Base-by-base conservation (phyloP, 1,140 invertebrate genomes). In the Ladona fulva region DNA sequence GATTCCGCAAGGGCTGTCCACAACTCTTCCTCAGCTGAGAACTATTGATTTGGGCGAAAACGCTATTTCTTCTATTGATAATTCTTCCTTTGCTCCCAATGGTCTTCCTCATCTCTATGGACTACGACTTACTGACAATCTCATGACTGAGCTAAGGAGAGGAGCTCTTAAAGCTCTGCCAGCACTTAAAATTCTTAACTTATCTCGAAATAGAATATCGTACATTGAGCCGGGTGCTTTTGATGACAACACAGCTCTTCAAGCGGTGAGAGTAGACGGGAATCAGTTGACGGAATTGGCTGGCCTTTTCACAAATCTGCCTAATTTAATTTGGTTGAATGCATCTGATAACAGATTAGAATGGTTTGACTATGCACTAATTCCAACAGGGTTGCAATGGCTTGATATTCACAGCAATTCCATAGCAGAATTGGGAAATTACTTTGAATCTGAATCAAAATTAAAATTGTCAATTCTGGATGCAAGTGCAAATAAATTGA, bases 21-120 rank as follows among this genome's bases (percentile, higher is more conserved):
- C 52, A 66, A 90, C 91, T 82, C 91, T 97, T 78, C 92, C 92
- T 11, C 88, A 92, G 80, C 86, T 97, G 59, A 94, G 93, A 83
- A 95, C 92, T 29, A 86, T 97, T 75, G 95, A 97, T 86, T 88
- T 97, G 80, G 94, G 94, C 59, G 93, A 95, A 85, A 97, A 97
- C 85, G 89, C 92, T 83, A 95, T 97, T 79, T 89, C 90, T 74
- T 91, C 91, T 81, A 91, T 97, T 81, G 90, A 90, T 81, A 95
- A 94, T 84, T 91, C 91, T 25, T 93, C 93, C 22, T 95, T 97
- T 82, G 88, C 88, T 79, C 89, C 91, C 80, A 66, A 66, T 12
- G 52, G 52, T 16, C 90, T 96, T 87, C 89, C 92, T 83, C 90
- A 94, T 82, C 88, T 97, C 77, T 94, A 93, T 80, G 94, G 93